Conservation (phyloP, 2,113 vertebrate species). For the Myotis yumanensis region DNA sequence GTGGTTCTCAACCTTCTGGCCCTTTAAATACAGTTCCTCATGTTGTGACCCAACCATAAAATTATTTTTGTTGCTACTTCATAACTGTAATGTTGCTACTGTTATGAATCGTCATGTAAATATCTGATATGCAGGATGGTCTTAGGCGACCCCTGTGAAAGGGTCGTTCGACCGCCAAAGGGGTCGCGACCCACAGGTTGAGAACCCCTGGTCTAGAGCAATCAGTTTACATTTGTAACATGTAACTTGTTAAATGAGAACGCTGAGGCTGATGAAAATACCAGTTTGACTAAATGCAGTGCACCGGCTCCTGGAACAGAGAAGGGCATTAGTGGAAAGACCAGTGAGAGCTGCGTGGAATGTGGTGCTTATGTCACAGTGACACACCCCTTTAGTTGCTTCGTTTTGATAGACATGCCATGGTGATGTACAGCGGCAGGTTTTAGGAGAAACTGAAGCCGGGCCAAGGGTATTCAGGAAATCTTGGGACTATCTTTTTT, state of each 20-base stretch:
- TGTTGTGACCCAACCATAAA: too few relatives aligned
- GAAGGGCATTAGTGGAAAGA: not conserved
- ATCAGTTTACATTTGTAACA: not conserved
- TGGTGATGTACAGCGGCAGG: accelerated
- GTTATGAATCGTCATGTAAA: too few relatives aligned
- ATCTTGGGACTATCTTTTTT: not conserved
- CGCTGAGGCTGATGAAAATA: not conserved
- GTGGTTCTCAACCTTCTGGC: too few relatives aligned
- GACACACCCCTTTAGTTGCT: not conserved
- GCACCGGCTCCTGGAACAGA: not conserved
- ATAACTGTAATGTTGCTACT: too few relatives aligned
- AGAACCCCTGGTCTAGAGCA: not conserved
- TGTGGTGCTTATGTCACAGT: not conserved
- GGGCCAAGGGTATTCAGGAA: not conserved
- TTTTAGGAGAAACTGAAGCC: not conserved
- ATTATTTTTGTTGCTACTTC: too few relatives aligned
- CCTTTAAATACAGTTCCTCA: too few relatives aligned
- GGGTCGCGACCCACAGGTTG: too few relatives aligned
- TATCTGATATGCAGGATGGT: too few relatives aligned
- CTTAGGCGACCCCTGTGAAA: too few relatives aligned
- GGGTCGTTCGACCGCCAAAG: too few relatives aligned
- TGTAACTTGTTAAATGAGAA: not conserved
- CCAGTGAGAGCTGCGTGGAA: not conserved
- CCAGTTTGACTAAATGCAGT: not conserved
- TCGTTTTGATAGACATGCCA: not conserved